These are phyloP conservation scores for Cottus gobio DNA, from an alignment of 2,113 vertebrate species.

Conservation along the genomic window DNA sequence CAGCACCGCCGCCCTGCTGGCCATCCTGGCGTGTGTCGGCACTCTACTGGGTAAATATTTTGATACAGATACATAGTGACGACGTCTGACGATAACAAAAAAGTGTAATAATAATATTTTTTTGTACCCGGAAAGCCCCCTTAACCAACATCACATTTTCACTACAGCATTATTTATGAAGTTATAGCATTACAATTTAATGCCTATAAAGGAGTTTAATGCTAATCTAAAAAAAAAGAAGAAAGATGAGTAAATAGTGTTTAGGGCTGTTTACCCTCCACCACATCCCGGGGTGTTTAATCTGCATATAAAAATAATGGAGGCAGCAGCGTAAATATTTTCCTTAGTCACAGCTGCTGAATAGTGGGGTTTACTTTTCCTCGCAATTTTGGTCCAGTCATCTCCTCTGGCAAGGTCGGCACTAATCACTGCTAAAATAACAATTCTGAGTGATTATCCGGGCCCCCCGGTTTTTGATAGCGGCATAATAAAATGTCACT, in stretches of 20 bases:
- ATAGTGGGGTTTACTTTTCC: slow-evolving; percentile 52
- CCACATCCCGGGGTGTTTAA: slow-evolving; percentile 55
- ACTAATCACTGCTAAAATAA: slow-evolving; percentile 71
- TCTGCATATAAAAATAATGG: slow-evolving; percentile 73
- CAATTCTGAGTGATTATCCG: slow-evolving; percentile 65
- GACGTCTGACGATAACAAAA: background rate
- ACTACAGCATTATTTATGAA: slow-evolving; percentile 30
- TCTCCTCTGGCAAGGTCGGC: slow-evolving; percentile 71
- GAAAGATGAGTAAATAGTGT: slow-evolving; percentile 65
- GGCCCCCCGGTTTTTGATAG: slow-evolving; percentile 54
- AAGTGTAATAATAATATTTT: background rate
- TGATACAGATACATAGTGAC: background rate
- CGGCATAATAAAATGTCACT: slow-evolving; percentile 67
- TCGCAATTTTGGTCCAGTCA: slow-evolving; percentile 57
- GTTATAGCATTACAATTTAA: slow-evolving; percentile 30
- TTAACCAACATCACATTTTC: slow-evolving; percentile 22
- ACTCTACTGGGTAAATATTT: slow-evolving; percentile 87
- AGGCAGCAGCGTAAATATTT: slow-evolving; percentile 70
- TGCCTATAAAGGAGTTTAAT: slow-evolving; percentile 48
- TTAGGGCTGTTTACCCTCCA: slow-evolving; percentile 64
- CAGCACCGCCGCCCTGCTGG: slow-evolving; percentile 90
- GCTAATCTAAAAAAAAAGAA: slow-evolving; percentile 50
- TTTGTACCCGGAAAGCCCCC: background rate
- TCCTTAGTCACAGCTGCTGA: slow-evolving; percentile 65
- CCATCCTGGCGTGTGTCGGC: slow-evolving; percentile 89